Percentiles rank a stretch among this genome's conserved stretches.
These are phyloP conservation scores for Patella ulyssiponensis DNA, from an alignment of 2,888 invertebrate species.

Conservation along the genomic window DNA sequence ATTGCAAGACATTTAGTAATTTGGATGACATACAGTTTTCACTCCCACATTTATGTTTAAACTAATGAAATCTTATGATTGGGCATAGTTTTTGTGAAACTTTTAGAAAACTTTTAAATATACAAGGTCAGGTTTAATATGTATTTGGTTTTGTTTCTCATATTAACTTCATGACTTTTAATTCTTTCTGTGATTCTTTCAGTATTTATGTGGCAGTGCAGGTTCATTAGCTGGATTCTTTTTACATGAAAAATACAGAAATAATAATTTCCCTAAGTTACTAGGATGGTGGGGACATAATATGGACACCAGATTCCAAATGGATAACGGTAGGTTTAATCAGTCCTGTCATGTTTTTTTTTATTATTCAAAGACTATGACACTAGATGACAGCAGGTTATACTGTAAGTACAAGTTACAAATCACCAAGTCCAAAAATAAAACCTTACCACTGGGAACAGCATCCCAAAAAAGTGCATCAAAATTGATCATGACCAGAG, in stretches of 20 bases:
- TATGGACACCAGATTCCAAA: conserved; percentile 74
- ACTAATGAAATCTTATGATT: neutral
- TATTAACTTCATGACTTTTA: neutral
- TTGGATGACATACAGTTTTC: too few relatives aligned
- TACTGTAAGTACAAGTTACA: too few relatives aligned
- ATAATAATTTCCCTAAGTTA: conserved; percentile 71
- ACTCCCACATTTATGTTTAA: neutral
- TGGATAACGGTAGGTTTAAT: conserved; percentile 72
- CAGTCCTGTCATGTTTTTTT: too few relatives aligned
- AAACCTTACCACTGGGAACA: too few relatives aligned
- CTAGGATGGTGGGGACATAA: conserved; percentile 77
- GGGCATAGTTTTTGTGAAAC: neutral
- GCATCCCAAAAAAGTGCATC: too few relatives aligned
- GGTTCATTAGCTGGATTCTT: conserved; percentile 75
- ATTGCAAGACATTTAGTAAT: too few relatives aligned
- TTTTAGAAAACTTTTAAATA: neutral
- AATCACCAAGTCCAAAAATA: too few relatives aligned
- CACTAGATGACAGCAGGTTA: too few relatives aligned
- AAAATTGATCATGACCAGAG: too few relatives aligned
- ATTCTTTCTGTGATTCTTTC: conserved; percentile 26
- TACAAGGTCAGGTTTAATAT: neutral
- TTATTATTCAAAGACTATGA: too few relatives aligned
- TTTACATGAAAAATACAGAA: conserved; percentile 73
- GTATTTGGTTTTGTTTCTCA: neutral
- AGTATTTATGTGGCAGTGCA: conserved; percentile 75